A percentile compares a stretch with the other conserved stretches of the same genome.
phyloP scores from a whole-genome alignment of 1,140 invertebrate genomes.

The Drosophila suzukii region DNA sequence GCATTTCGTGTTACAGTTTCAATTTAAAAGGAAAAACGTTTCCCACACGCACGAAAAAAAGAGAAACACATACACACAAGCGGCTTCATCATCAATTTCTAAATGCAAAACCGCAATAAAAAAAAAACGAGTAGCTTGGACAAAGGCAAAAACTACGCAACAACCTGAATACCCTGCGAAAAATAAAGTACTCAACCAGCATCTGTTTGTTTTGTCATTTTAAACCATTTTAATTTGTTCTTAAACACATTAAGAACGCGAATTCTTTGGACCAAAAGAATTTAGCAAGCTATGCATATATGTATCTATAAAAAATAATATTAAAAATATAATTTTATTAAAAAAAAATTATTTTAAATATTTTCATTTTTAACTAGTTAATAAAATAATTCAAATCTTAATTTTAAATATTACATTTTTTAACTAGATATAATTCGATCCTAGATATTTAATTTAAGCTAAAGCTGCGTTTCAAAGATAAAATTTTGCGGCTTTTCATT shows the following conservation, averaged over 20 bases:
- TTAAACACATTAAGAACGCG: neutral
- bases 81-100: constrained; percentile 74
- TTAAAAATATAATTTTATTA: too few species aligned
- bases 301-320: neutral
- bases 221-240: too few species aligned
- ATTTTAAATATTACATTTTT: too few species aligned
- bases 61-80: constrained; percentile 17
- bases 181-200: neutral
- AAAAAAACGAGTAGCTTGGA: constrained; percentile 29
- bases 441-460: too few species aligned
- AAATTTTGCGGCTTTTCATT: too few species aligned
- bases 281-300: too few species aligned
- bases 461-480: too few species aligned
- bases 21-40: constrained; percentile 75
- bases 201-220: too few species aligned
- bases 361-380: too few species aligned
- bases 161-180: constrained; percentile 10
- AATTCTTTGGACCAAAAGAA: neutral
- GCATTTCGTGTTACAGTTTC: constrained; percentile 73
- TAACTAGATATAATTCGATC: too few species aligned
- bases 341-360: too few species aligned
- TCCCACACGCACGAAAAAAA: constrained; percentile 48
- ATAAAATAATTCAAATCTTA: too few species aligned
- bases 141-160: constrained; percentile 9
- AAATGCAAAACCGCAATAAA: constrained; percentile 80